A percentile compares a stretch with the other conserved stretches of the same genome.
Evolutionary conservation across 2,888 invertebrate genomes (phyloP).

Genomic region (Dryococelus australis): DNA sequence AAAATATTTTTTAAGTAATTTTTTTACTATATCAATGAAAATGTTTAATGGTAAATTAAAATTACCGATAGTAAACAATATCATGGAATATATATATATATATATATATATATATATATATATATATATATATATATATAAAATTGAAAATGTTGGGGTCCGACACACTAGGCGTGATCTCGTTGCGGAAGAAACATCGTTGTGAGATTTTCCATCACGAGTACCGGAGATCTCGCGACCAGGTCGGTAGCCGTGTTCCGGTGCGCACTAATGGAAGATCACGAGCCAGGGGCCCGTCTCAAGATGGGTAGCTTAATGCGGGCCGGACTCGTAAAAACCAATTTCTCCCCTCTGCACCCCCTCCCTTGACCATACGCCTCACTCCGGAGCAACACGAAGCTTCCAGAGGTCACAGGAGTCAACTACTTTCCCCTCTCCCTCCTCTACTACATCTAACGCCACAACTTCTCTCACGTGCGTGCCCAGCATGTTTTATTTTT

Average conservation of each 20-base stretch:
- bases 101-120: too few species aligned
- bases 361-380: neutral
- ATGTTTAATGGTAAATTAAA: too few species aligned
- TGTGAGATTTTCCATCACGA: too few species aligned
- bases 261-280: neutral
- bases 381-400: neutral
- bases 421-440: neutral
- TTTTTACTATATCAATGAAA: too few species aligned
- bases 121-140: too few species aligned
- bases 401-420: neutral
- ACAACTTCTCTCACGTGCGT: neutral
- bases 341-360: neutral
- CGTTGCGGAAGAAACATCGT: too few species aligned
- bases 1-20: too few species aligned
- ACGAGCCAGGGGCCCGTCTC: neutral
- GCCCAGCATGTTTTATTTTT: neutral
- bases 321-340: slow-evolving; percentile 1
- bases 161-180: too few species aligned
- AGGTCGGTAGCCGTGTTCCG: neutral
- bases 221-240: too few species aligned
- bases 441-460: neutral
- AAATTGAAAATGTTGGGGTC: too few species aligned
- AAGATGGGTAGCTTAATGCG: slow-evolving; percentile 11
- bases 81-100: too few species aligned
- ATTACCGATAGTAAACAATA: too few species aligned